phyloP scores from a whole-genome alignment of 2,797 vertebrate genomes.

The Girardinus metallicus region DNA sequence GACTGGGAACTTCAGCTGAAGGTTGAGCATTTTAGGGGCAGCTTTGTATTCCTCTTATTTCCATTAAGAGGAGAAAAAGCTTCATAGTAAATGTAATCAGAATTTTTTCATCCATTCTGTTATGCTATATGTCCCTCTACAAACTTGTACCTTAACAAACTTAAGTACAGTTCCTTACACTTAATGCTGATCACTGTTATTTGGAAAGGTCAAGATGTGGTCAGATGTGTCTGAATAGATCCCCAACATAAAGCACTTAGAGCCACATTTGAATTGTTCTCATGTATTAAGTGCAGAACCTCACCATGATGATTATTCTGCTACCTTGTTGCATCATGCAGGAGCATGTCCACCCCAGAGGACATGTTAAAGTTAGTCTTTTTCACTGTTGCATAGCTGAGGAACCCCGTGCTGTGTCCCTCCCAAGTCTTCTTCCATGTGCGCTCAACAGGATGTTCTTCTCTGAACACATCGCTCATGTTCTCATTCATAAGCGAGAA shows the following conservation, averaged over 20 bases:
- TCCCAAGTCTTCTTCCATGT: conserved; percentile 47
- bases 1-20: not conserved
- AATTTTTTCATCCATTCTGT: not conserved
- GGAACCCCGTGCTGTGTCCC: not conserved
- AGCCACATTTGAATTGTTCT: not conserved
- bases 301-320: not conserved
- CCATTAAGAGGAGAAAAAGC: not conserved
- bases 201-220: not conserved
- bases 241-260: not conserved
- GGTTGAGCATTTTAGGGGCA: not conserved
- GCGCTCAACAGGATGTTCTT: conserved; percentile 68
- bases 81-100: not conserved
- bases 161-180: not conserved
- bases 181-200: not conserved
- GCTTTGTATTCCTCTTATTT: not conserved
- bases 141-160: not conserved
- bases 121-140: not conserved
- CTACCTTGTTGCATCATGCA: not conserved
- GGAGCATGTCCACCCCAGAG: not conserved
- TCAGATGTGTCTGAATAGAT: not conserved
- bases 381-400: not conserved
- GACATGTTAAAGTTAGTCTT: not conserved
- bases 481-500: conserved; percentile 54
- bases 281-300: not conserved
- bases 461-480: conserved; percentile 47